Percentiles rank a stretch among this genome's conserved stretches.
phyloP scores from a whole-genome alignment of 2,888 invertebrate genomes.

The Nemoura dubitans region DNA sequence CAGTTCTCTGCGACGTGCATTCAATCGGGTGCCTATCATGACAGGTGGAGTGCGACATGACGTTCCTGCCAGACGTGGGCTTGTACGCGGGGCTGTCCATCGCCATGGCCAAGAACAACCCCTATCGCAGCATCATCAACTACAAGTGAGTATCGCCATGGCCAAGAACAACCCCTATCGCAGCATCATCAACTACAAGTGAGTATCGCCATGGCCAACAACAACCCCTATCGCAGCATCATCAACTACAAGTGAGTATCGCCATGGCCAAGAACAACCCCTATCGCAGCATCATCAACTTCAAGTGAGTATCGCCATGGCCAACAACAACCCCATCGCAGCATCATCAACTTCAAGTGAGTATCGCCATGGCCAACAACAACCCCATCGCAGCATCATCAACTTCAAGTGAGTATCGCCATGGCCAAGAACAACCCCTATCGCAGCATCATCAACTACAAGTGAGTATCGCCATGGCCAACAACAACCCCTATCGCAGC shows the following conservation, averaged over 20 bases:
- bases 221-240: constrained; percentile 28
- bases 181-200: constrained; percentile 41
- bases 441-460: too few species aligned
- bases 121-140: constrained; percentile 36
- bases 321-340: too few species aligned
- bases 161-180: constrained; percentile 30
- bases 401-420: too few species aligned
- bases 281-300: constrained; percentile 36
- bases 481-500: too few species aligned
- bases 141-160: constrained; percentile 23
- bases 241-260: constrained; percentile 38
- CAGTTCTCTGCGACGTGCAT: neutral
- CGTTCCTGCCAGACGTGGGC: constrained; percentile 8
- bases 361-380: too few species aligned
- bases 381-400: too few species aligned
- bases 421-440: too few species aligned
- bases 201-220: neutral
- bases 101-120: constrained; percentile 32
- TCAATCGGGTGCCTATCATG: neutral
- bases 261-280: constrained; percentile 18
- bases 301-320: constrained; percentile 17
- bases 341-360: too few species aligned
- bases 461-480: too few species aligned
- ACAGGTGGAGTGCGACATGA: constrained; percentile 14
- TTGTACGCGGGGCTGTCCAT: constrained; percentile 39